Evolutionary conservation across 2,797 vertebrate genomes (phyloP).

Genomic region (Poecilia velifera): DNA sequence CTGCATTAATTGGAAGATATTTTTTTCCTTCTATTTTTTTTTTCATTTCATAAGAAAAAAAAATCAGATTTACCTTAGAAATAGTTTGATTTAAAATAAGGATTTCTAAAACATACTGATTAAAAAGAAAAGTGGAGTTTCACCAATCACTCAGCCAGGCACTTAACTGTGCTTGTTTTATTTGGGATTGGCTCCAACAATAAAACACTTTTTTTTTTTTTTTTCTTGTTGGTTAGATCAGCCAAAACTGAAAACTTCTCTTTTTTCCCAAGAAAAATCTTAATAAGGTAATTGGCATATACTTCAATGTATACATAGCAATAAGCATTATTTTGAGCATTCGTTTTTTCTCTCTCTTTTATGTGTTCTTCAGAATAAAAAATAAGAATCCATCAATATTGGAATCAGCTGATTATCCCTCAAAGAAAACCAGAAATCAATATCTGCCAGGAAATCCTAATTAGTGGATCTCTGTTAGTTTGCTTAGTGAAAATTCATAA

Average conservation of each 20-base stretch:
- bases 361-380: background rate
- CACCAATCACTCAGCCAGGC: background rate
- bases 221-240: background rate
- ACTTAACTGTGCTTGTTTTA: background rate
- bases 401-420: background rate
- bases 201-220: background rate
- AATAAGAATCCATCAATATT: background rate
- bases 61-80: background rate
- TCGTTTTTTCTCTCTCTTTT: background rate
- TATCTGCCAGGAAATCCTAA: background rate
- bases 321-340: background rate
- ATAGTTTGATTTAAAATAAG: background rate
- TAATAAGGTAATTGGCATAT: background rate
- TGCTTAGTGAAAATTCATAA: background rate
- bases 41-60: background rate
- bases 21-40: background rate
- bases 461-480: background rate
- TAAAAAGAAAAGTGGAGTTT: background rate
- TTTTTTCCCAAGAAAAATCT: background rate
- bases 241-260: background rate
- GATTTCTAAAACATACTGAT: background rate
- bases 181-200: background rate
- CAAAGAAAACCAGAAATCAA: background rate
- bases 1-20: constrained; percentile 12
- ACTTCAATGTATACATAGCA: background rate